These are phyloP conservation scores for Lissonota sp. DNA, from an alignment of 2,888 invertebrate species.

Conservation along the genomic window DNA sequence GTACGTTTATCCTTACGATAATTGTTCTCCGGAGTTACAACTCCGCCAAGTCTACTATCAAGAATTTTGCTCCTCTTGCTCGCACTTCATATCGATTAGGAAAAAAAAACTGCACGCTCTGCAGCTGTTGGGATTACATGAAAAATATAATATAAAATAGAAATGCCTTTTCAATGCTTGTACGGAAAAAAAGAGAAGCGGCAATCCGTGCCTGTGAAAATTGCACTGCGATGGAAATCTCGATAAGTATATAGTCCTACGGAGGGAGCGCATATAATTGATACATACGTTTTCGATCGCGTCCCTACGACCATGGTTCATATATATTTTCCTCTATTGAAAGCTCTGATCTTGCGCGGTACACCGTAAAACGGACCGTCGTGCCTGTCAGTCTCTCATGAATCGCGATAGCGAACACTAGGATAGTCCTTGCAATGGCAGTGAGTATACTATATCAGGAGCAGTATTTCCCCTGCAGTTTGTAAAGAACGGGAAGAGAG, in stretches of 20 bases:
- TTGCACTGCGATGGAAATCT: neutral
- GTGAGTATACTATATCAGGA: constrained; percentile 21
- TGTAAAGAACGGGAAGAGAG: too few species aligned
- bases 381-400: constrained; percentile 34
- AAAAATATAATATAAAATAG: neutral
- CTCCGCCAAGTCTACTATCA: neutral
- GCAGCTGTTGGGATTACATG: neutral
- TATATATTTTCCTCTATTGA: neutral
- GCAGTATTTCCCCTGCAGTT: too few species aligned
- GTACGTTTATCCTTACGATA: neutral
- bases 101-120: neutral
- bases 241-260: neutral
- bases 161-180: neutral
- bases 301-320: neutral
- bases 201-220: neutral
- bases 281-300: constrained; percentile 13
- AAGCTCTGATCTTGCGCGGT: constrained; percentile 17
- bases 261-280: constrained; percentile 7
- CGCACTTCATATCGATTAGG: neutral
- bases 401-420: constrained; percentile 10
- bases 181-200: neutral
- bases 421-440: constrained; percentile 21
- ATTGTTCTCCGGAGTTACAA: neutral
- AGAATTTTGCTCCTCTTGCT: neutral
- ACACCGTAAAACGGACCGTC: neutral